Percentiles rank a stretch among this genome's conserved stretches.
Conservation (phyloP, 2,797 vertebrate species). For the Lophura swinhoii region DNA sequence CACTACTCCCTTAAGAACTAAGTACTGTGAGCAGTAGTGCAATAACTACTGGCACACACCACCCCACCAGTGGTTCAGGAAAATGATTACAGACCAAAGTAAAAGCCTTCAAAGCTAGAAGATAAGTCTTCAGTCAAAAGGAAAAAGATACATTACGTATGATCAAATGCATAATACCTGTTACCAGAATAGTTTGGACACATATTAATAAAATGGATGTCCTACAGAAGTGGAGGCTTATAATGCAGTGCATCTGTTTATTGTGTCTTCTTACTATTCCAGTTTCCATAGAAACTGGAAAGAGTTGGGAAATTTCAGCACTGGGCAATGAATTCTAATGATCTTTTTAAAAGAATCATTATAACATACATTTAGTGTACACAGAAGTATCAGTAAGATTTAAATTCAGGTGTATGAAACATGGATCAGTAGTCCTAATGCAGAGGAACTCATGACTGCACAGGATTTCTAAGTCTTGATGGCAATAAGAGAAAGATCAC, state of each 20-base stretch:
- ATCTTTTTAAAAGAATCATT: slow-evolving; percentile 13
- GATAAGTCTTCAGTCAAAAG: neutral
- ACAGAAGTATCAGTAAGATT: neutral
- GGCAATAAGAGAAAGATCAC: neutral
- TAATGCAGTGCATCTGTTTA: slow-evolving; percentile 60
- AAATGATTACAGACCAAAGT: neutral
- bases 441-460: neutral
- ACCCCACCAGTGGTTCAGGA: neutral
- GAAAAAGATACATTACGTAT: neutral
- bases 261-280: slow-evolving; percentile 45
- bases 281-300: slow-evolving; percentile 71
- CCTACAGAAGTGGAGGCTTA: slow-evolving; percentile 21
- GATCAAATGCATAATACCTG: neutral
- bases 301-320: slow-evolving; percentile 52
- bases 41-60: neutral
- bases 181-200: neutral
- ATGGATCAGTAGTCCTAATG: neutral
- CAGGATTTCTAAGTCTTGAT: neutral
- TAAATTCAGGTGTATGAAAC: neutral
- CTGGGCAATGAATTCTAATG: slow-evolving; percentile 50
- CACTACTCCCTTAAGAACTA: neutral
- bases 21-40: neutral
- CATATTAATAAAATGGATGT: slow-evolving; percentile 40
- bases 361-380: neutral
- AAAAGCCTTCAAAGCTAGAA: neutral